Evolutionary conservation across 2,888 invertebrate species (phyloP), one percentile per base, ranked within the genome.

Genomic region (Isotomurus palustris): DNA sequence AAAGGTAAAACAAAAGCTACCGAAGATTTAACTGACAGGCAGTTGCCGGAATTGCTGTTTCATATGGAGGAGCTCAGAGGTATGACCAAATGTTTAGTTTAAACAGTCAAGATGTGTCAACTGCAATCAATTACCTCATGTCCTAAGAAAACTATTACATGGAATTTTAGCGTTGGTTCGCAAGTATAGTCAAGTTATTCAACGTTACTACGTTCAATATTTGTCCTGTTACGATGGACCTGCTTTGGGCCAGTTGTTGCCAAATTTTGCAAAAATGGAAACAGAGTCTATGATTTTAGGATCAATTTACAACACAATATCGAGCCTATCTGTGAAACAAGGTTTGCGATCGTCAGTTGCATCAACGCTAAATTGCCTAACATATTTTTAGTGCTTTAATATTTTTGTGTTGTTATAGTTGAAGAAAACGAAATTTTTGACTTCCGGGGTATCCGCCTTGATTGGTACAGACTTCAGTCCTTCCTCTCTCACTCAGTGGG

Each of bases 21-120:
- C n/a, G 94, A 94, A 76, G 94, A 94, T 77, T 79, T 97, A 54
- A 89, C 94, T 0, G 97, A 97, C 75, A 82, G 96, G 54, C 96
- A 96, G 74, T 79, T 99, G 41, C 97, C 99, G 1, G 99, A 99
- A 76, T 78, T 99, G 43, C 78, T 99, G 8, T 99, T 97, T 74
- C 95, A 97, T 73, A 96, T 99, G 86, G 95, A 97, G 75, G 99
- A 99, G 76, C 77, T 99, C 50, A 82, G 97, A 72, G 91, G 90
- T 76, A 66, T 54, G 57, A 58, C 32, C 14, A 12, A 32, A 12
- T 12, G 8, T 32, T 32, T 32, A n/a, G n/a, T n/a, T n/a, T n/a
- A n/a, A n/a, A n/a, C n/a, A n/a, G n/a, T n/a, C n/a, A n/a, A n/a
- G n/a, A n/a, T n/a, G n/a, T n/a, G n/a, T n/a, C n/a, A n/a, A n/a